Evolutionary conservation across 2,888 invertebrate species (phyloP).

Genomic region (Sipha maydis): DNA sequence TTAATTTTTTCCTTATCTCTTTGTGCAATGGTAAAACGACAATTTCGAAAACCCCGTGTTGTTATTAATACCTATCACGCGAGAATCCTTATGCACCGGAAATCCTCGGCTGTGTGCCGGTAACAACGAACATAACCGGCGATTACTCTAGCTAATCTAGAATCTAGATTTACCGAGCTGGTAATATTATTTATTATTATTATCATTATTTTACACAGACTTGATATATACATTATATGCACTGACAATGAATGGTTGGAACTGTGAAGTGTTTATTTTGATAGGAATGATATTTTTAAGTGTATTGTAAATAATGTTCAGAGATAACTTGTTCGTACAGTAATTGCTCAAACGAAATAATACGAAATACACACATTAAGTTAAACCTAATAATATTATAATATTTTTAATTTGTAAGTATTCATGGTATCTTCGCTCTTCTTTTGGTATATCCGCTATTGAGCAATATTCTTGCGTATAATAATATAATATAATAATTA

Average conservation of each 20-base stretch:
- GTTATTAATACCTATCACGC: constrained; percentile 21
- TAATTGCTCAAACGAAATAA: not conserved
- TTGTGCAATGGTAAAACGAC: not conserved
- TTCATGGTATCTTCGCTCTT: not conserved
- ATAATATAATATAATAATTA: not conserved
- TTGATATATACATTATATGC: too few species aligned
- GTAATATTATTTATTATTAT: not conserved
- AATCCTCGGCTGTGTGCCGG: not conserved
- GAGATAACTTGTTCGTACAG: not conserved
- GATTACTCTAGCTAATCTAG: not conserved
- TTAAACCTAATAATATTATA: not conserved
- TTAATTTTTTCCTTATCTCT: not conserved
- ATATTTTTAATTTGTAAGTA: not conserved
- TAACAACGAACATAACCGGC: not conserved
- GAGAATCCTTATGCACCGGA: constrained; percentile 13
- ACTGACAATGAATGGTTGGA: too few species aligned
- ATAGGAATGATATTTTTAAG: too few species aligned
- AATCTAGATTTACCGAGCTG: not conserved
- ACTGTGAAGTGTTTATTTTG: too few species aligned
- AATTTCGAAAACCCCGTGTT: not conserved
- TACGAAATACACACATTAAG: not conserved
- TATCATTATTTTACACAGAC: too few species aligned
- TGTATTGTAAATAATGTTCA: not conserved
- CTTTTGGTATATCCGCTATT: not conserved
- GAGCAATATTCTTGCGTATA: not conserved